These are phyloP conservation scores for Mystacides longicornis DNA, from an alignment of 2,888 invertebrate species.

Conservation along the genomic window DNA sequence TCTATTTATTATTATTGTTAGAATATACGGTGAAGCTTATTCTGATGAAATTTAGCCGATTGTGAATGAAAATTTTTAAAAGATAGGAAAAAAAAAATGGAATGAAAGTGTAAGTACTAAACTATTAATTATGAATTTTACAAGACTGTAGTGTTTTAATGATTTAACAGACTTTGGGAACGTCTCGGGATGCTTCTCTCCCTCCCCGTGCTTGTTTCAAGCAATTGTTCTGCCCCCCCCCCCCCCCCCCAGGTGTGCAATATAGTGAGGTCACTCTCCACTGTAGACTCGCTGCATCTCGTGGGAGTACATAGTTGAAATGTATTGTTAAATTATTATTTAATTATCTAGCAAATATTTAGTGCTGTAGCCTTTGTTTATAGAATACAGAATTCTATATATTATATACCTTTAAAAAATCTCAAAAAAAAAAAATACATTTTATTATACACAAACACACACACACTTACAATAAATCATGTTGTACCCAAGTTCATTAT, in stretches of 20 bases:
- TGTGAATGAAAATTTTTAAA: background rate
- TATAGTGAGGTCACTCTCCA: background rate
- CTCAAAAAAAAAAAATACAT: too few relatives aligned
- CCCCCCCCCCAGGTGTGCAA: too few relatives aligned
- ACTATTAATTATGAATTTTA: background rate
- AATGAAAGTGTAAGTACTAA: background rate
- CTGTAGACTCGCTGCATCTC: background rate
- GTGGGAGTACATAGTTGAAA: background rate
- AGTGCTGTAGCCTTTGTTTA: too few relatives aligned
- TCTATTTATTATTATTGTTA: background rate
- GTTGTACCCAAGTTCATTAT: too few relatives aligned
- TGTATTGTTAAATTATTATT: background rate
- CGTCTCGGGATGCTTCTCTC: too few relatives aligned
- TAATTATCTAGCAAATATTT: too few relatives aligned
- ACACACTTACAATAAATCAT: too few relatives aligned
- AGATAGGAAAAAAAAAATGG: background rate
- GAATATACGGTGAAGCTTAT: background rate
- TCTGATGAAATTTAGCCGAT: background rate
- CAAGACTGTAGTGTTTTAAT: background rate
- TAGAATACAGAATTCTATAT: too few relatives aligned
- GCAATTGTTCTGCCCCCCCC: too few relatives aligned
- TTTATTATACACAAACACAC: too few relatives aligned
- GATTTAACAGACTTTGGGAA: background rate
- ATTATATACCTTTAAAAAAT: too few relatives aligned
- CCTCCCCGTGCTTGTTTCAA: too few relatives aligned